Conservation (phyloP, 2,113 vertebrate species). For the Oncorhynchus gorbuscha region DNA sequence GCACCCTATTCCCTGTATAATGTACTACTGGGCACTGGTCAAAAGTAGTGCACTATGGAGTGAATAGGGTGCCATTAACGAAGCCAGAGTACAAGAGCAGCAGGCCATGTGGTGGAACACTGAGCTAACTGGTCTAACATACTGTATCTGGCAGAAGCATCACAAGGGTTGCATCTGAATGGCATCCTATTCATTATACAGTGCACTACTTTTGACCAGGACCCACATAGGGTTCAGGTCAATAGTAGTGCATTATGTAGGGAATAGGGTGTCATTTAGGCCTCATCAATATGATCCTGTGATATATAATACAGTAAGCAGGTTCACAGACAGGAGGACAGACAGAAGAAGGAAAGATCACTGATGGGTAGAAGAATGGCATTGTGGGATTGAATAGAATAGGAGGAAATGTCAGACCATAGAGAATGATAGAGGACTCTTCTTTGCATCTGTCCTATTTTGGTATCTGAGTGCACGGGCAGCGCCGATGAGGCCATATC, state of each 20-base stretch:
- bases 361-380: not conserved
- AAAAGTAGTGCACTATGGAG: too few relatives aligned
- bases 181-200: too few relatives aligned
- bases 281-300: not conserved
- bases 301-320: not conserved
- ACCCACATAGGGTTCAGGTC: too few relatives aligned
- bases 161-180: not conserved
- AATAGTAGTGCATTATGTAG: not conserved
- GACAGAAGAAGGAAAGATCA: not conserved
- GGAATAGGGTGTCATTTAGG: not conserved
- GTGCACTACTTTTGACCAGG: too few relatives aligned
- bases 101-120: conserved; percentile 48
- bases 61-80: too few relatives aligned
- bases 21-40: too few relatives aligned
- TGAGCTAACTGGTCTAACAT: conserved; percentile 33
- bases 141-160: conserved; percentile 42
- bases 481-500: too few relatives aligned
- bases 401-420: not conserved
- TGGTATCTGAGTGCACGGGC: too few relatives aligned
- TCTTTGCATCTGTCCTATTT: too few relatives aligned
- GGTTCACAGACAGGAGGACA: not conserved
- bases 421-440: too few relatives aligned
- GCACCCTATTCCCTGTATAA: too few relatives aligned
- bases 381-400: not conserved
- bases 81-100: conserved; percentile 54